A percentile compares a stretch with the other conserved stretches of the same genome.
Conservation (phyloP, 2,888 invertebrate genomes). For the Thymelicus lineola region DNA sequence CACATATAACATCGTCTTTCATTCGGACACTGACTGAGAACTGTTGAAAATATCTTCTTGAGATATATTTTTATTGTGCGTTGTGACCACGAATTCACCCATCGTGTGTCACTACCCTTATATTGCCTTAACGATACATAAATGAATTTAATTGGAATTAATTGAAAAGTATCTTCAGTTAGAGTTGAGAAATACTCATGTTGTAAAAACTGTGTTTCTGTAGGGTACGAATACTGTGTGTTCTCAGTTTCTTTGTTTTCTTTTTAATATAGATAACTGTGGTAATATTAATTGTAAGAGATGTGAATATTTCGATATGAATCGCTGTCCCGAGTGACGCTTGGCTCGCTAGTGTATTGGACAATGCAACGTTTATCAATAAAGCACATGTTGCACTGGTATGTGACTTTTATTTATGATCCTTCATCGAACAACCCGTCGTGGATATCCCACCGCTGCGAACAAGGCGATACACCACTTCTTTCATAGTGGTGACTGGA, state of each 20-base stretch:
- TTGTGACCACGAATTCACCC: not conserved
- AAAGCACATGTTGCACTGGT: slow-evolving; percentile 80
- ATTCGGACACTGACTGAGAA: too few species aligned
- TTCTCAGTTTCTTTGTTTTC: not conserved
- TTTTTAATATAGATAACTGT: not conserved
- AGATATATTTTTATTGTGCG: too few species aligned
- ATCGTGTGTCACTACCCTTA: not conserved
- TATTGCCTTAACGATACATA: too few species aligned
- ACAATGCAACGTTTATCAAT: slow-evolving; percentile 73
- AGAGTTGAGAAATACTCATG: not conserved
- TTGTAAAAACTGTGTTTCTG: too few species aligned
- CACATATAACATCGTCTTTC: too few species aligned
- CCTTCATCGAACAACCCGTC: too few species aligned
- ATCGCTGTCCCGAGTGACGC: slow-evolving; percentile 45
- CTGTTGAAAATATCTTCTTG: too few species aligned
- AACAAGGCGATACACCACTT: too few species aligned
- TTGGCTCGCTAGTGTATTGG: slow-evolving; percentile 63
- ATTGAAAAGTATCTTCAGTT: not conserved
- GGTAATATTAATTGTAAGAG: slow-evolving; percentile 12
- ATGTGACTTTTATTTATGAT: slow-evolving; percentile 55
- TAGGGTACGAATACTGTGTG: too few species aligned
- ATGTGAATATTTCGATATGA: slow-evolving; percentile 21
- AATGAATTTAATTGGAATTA: not conserved
- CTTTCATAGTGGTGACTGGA: too few species aligned
- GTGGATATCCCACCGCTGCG: too few species aligned